Evolutionary conservation across 2,113 vertebrate species (phyloP).

Genomic region (Gnathonemus echidnorhynchus): DNA sequence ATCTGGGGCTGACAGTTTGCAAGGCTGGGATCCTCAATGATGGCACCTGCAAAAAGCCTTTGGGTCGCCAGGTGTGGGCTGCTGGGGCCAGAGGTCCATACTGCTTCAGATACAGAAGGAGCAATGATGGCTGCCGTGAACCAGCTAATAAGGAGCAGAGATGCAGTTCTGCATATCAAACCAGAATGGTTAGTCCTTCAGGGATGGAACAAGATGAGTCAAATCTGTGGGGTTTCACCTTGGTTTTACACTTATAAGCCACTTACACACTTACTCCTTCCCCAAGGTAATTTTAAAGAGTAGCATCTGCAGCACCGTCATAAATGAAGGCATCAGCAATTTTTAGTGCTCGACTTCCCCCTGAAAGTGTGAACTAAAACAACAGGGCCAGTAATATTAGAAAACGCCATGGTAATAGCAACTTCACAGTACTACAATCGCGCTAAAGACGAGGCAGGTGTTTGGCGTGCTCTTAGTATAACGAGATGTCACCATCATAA

Average conservation of each 20-base stretch:
- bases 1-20: background rate
- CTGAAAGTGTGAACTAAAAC: background rate
- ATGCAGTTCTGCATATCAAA: background rate
- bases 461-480: background rate
- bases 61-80: background rate
- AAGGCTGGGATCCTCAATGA: background rate
- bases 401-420: background rate
- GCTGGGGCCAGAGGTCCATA: background rate
- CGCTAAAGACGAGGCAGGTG: background rate
- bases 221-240: background rate
- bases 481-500: background rate
- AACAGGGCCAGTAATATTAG: background rate
- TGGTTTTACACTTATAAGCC: background rate
- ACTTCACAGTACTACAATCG: background rate
- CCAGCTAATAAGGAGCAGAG: background rate
- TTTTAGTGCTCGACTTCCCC: background rate
- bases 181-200: background rate
- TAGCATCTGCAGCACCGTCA: background rate
- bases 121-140: background rate
- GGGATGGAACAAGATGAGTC: background rate
- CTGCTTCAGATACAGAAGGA: background rate
- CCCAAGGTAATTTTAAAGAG: background rate
- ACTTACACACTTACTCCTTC: background rate
- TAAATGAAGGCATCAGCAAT: background rate
- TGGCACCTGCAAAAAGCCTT: background rate